phyloP scores from a whole-genome alignment of 2,888 invertebrate genomes.

The Tromatobia lineatoria region DNA sequence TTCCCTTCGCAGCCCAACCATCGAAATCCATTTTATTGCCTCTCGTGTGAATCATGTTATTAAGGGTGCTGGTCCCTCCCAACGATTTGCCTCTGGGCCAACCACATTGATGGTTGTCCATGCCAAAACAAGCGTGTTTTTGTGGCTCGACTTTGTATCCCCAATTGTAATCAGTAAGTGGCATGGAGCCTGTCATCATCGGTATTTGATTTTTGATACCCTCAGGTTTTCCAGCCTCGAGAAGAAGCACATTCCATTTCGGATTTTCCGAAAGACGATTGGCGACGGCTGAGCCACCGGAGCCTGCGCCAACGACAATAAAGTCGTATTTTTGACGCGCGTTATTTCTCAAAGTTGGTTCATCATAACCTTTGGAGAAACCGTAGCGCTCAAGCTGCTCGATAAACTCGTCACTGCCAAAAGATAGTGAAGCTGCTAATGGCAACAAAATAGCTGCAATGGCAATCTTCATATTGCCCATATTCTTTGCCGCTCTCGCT shows the following conservation, averaged over 20 bases:
- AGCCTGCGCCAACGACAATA: conserved; percentile 90
- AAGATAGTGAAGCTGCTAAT: not conserved
- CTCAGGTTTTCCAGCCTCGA: conserved; percentile 89
- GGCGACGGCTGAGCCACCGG: conserved; percentile 90
- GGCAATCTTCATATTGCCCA: conserved; percentile 17
- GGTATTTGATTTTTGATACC: conserved; percentile 87
- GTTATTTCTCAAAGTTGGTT: conserved; percentile 75
- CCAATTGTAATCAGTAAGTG: conserved; percentile 90
- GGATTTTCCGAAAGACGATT: conserved; percentile 89
- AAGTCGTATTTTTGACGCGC: conserved; percentile 87
- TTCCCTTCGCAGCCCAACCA: conserved; percentile 69
- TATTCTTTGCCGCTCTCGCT: not conserved
- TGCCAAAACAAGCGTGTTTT: conserved; percentile 88
- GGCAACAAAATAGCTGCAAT: conserved; percentile 15
- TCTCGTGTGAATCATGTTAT: conserved; percentile 82
- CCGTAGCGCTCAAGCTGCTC: conserved; percentile 71
- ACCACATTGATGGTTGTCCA: conserved; percentile 91
- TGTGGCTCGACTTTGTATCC: conserved; percentile 90
- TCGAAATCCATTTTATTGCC: conserved; percentile 73
- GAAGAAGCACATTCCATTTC: conserved; percentile 88
- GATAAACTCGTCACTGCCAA: conserved; percentile 64
- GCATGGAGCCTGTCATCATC: conserved; percentile 87
- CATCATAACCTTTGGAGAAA: conserved; percentile 63
- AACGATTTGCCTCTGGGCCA: conserved; percentile 88
- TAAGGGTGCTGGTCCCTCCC: conserved; percentile 81